phyloP scores from a whole-genome alignment of 2,888 invertebrate species.

The Andrena dorsata region DNA sequence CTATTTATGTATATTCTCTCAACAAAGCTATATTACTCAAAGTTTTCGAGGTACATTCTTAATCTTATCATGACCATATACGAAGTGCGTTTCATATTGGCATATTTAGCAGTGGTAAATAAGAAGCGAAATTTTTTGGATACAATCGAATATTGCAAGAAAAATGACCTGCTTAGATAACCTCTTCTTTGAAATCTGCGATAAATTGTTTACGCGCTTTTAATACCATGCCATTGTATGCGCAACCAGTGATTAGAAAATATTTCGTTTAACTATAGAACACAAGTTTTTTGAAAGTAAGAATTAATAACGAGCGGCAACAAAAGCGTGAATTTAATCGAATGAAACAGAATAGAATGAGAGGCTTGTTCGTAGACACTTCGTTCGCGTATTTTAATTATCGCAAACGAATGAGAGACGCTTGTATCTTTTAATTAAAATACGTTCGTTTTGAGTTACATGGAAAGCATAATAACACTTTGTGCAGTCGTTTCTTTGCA shows the following conservation, averaged over 20 bases:
- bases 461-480: slow-evolving; percentile 31
- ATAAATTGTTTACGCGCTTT: not conserved
- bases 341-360: not conserved
- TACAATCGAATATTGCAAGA: not conserved
- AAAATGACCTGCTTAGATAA: slow-evolving; percentile 16
- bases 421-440: slow-evolving; percentile 19
- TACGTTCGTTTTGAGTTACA: slow-evolving; percentile 19
- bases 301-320: not conserved
- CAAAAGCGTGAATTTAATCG: not conserved
- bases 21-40: not conserved
- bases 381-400: slow-evolving; percentile 3
- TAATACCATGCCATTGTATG: not conserved
- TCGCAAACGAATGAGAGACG: not conserved
- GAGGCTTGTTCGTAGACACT: slow-evolving; percentile 7
- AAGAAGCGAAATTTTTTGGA: not conserved
- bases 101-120: not conserved
- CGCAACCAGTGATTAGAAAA: not conserved
- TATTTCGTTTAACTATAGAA: not conserved
- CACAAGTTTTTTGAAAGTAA: not conserved
- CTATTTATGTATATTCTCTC: not conserved
- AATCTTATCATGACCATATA: not conserved
- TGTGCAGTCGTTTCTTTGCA: not conserved
- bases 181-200: slow-evolving; percentile 17
- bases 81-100: not conserved
- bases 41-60: not conserved